Evolutionary conservation across 2,797 vertebrate genomes (phyloP), one percentile per base, ranked within the genome.

Genomic region (Tauraco hartlaubi): DNA sequence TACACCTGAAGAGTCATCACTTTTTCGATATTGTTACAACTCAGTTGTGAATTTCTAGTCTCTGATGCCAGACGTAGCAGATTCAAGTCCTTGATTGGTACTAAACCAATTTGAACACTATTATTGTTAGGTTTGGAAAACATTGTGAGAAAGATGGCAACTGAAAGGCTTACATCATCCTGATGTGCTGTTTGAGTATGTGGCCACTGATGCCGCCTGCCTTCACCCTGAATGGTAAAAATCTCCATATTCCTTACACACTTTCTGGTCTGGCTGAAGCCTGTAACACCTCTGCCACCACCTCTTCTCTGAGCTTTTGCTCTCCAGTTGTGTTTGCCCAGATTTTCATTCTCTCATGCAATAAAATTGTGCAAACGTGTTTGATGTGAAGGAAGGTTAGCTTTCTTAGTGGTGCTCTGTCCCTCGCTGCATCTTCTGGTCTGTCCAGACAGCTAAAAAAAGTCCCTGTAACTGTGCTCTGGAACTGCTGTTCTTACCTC

Each of bases 271-370:
- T 59, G 51, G 9, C 43, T 58, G 39, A 69, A 61, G 9, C 6
- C 1, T 43, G 17, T 76, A 31, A 55, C 52, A 31, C 25, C 13
- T 28, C 10, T 74, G 31, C 44, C 5, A 5, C 25, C 35, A 49
- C 21, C 28, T 66, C 35, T 75, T 55, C 63, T 80, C 35, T 4
- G 10, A 49, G 28, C 23, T 76, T 67, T 52, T 22, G 33, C 48
- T 13, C 21, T 43, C 17, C 0, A 0, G 11, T 41, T 55, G 31
- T 1, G 0, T 43, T 59, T 67, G 48, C 28, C 29, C 25, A 29
- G 25, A 28, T 72, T 90, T 90, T 76, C 9, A 16, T n/a, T 31
- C 9, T 71, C 18, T 54, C 4, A 7, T 26, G 21, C 22, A 51
- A 35, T 46, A 73, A 26, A 62, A 51, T 29, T 56, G 26, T 76